Percentiles rank a stretch among this genome's conserved stretches.
Conservation (phyloP, 2,113 vertebrate genomes). For the Syngnathoides biaculeatus region DNA sequence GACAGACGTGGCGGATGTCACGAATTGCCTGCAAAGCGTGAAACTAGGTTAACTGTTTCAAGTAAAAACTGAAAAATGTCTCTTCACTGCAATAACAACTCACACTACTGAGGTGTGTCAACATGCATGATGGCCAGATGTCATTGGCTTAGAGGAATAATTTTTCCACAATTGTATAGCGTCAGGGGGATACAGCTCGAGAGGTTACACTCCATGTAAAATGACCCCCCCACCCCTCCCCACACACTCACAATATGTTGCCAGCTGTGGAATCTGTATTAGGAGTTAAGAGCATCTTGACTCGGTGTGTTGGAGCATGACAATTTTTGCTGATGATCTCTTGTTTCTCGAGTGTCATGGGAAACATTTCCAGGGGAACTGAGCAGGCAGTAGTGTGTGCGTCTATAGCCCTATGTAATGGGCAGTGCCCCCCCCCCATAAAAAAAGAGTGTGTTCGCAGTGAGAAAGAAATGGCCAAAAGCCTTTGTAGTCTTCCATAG, state of each 20-base stretch:
- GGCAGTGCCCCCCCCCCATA: too few species aligned
- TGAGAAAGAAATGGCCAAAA: too few species aligned
- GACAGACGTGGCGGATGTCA: too few species aligned
- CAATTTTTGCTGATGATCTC: background rate
- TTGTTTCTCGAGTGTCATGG: background rate
- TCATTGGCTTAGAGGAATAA: background rate
- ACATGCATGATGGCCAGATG: background rate
- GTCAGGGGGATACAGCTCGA: background rate
- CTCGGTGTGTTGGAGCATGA: constrained; percentile 39
- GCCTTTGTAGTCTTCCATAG: too few species aligned
- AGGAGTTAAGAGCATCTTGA: constrained; percentile 24
- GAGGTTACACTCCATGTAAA: background rate
- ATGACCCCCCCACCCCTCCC: constrained; percentile 29
- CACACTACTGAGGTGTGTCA: constrained; percentile 5
- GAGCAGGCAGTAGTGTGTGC: too few species aligned
- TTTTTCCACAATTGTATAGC: background rate
- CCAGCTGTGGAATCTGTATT: constrained; percentile 45
- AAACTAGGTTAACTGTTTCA: too few species aligned
- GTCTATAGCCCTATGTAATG: too few species aligned
- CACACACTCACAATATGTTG: constrained; percentile 43
- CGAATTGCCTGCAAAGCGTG: too few species aligned
- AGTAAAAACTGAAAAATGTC: too few species aligned
- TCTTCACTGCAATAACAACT: too few species aligned
- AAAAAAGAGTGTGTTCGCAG: too few species aligned
- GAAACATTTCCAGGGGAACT: constrained; percentile 17